Percentiles rank a stretch among this genome's conserved stretches.
Evolutionary conservation across 2,113 vertebrate genomes (phyloP).

Genomic region (Anser brachyrhynchus): DNA sequence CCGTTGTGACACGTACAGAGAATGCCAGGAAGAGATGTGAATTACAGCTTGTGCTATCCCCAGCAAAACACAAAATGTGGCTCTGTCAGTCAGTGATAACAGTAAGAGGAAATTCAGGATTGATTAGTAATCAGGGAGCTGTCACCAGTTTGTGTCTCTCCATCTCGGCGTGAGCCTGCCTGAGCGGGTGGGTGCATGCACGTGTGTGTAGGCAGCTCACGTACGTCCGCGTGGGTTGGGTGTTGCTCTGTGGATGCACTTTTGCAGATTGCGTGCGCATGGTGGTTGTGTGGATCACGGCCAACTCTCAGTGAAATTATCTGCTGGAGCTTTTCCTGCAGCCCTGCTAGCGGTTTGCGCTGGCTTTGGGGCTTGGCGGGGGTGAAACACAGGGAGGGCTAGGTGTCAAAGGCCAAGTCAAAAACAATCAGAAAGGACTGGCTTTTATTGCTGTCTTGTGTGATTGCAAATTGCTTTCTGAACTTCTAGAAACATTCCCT

Average conservation of each 20-base stretch:
- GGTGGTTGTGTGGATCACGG: not conserved
- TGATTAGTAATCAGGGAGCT: not conserved
- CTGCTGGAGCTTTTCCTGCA: not conserved
- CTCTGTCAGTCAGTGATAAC: not conserved
- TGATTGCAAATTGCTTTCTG: not conserved
- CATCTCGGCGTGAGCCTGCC: not conserved
- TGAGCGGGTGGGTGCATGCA: accelerated
- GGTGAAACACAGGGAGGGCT: not conserved
- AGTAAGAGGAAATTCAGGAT: not conserved
- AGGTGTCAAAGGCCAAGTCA: not conserved
- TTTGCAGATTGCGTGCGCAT: not conserved
- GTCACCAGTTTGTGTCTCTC: not conserved
- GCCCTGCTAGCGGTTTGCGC: not conserved
- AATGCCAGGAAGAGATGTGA: not conserved
- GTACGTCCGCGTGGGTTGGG: accelerated
- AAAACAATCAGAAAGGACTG: not conserved
- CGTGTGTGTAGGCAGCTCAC: accelerated
- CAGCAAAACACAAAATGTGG: not conserved
- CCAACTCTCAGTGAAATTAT: not conserved
- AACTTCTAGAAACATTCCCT: not conserved
- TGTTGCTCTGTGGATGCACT: not conserved
- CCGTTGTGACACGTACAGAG: accelerated
- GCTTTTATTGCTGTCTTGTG: not conserved
- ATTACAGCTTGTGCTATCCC: not conserved
- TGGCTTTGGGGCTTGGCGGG: not conserved